Conservation (phyloP, 1,140 invertebrate species). For the Helicoverpa armigera region DNA sequence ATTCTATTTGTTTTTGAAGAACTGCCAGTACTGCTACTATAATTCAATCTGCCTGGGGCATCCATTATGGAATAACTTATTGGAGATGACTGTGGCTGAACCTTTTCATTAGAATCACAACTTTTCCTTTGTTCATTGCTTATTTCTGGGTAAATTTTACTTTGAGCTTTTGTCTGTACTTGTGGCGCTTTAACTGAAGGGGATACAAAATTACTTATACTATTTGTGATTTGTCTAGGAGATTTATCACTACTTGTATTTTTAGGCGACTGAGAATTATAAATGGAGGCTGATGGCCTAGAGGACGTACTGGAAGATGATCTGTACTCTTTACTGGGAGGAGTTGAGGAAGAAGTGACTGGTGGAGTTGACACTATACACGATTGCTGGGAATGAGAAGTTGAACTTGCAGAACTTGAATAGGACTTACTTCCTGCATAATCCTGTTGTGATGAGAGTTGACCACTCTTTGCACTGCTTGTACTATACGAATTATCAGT, state of each 20-base stretch:
- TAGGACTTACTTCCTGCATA: constrained; percentile 88
- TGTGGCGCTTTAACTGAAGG: constrained; percentile 86
- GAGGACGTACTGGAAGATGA: constrained; percentile 81
- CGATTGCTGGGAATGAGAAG: constrained; percentile 88
- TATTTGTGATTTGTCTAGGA: constrained; percentile 65
- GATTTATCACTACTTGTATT: constrained; percentile 80
- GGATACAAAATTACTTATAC: constrained; percentile 85
- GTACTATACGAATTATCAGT: constrained; percentile 87
- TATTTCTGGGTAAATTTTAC: constrained; percentile 90
- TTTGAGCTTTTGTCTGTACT: constrained; percentile 90
- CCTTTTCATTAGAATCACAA: constrained; percentile 85
- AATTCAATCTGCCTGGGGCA: constrained; percentile 88
- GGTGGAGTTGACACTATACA: constrained; percentile 90
- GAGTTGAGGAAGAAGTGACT: constrained; percentile 82
- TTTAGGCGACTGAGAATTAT: constrained; percentile 86
- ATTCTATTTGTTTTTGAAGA: constrained; percentile 80
- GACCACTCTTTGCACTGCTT: constrained; percentile 87
- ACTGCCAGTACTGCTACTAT: constrained; percentile 85
- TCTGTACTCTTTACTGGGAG: constrained; percentile 88
- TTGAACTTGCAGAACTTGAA: constrained; percentile 86
- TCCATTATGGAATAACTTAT: constrained; percentile 93
- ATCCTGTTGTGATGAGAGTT: constrained; percentile 85
- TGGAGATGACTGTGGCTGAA: constrained; percentile 90
- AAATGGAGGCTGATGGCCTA: constrained; percentile 80
- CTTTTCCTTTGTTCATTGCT: constrained; percentile 86